Base-by-base conservation (phyloP, 2,113 vertebrate species). In the Ornithorhynchus anatinus region DNA sequence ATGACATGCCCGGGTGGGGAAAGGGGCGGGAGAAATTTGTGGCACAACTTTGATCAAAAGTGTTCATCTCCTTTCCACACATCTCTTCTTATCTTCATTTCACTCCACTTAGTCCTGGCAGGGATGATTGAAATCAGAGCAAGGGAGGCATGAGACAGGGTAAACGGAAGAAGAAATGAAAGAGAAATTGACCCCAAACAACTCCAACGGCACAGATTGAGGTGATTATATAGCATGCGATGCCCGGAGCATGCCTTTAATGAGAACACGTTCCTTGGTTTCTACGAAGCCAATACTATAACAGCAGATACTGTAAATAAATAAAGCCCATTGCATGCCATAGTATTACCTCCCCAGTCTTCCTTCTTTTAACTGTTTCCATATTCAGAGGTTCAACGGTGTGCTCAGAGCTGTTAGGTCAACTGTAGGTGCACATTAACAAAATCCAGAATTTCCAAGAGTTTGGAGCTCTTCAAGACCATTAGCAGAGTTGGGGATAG, bases 1-100 rank as follows among this genome's bases (percentile, higher is more conserved):
- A n/a, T n/a, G n/a, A n/a, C n/a, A n/a, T n/a, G n/a, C n/a, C n/a
- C n/a, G n/a, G n/a, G n/a, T n/a, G n/a, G n/a, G n/a, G n/a, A n/a
- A n/a, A n/a, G n/a, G n/a, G n/a, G n/a, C n/a, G n/a, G n/a, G n/a
- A n/a, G n/a, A 63, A 79, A 43, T 51, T 33, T 52, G 59, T 39
- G 36, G 42, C 56, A 59, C 47, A 25, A 59, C 74, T 76, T 71
- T 15, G n/a, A n/a, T n/a, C n/a, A n/a, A n/a, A n/a, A n/a, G n/a
- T n/a, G n/a, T n/a, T n/a, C n/a, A n/a, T n/a, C n/a, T n/a, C n/a
- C n/a, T n/a, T n/a, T n/a, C n/a, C n/a, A n/a, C n/a, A n/a, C n/a
- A n/a, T n/a, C n/a, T 12, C n/a, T 72, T 20, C 14, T 35, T 11
- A 27, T 14, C 35, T 56, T 58, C 2, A 9, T 31, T 27, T 62